These are phyloP conservation scores for Anguilla pacifica DNA, from an alignment of 2,797 vertebrate species.

Conservation along the genomic window DNA sequence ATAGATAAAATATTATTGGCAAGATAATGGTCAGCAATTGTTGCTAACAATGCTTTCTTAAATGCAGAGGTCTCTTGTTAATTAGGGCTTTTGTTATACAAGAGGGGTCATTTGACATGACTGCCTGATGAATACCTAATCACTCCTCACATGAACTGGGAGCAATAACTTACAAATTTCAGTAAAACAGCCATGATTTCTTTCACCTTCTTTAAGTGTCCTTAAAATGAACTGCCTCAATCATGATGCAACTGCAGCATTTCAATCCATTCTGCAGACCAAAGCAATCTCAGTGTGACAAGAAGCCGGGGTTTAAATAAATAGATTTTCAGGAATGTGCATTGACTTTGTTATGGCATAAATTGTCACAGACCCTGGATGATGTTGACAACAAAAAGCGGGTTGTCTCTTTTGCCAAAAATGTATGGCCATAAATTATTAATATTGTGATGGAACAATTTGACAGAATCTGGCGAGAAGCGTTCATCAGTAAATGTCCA, in stretches of 20 bases:
- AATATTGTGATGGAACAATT: not conserved
- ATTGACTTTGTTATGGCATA: not conserved
- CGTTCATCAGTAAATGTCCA: not conserved
- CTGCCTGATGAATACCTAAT: conserved; percentile 30
- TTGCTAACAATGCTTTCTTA: conserved; percentile 20
- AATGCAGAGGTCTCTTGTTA: conserved; percentile 33
- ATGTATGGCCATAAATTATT: not conserved
- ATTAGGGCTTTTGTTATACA: conserved; percentile 38
- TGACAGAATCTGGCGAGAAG: not conserved
- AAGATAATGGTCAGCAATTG: conserved; percentile 16
- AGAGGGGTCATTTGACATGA: conserved; percentile 19
- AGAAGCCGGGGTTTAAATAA: not conserved
- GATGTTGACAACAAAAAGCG: not conserved
- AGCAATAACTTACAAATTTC: conserved; percentile 41
- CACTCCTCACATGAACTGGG: conserved; percentile 36
- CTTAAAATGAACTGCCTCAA: conserved; percentile 59
- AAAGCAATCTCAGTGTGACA: conserved; percentile 2
- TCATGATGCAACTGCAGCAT: conserved; percentile 50
- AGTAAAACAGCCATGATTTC: conserved; percentile 48
- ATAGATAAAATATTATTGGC: conserved; percentile 11
- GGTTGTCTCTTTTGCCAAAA: not conserved
- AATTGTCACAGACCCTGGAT: not conserved
- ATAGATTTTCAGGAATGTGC: not conserved
- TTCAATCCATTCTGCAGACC: conserved; percentile 60
- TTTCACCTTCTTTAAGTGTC: conserved; percentile 46